Conservation (phyloP, 2,888 invertebrate species). For the Odiellus spinosus region DNA sequence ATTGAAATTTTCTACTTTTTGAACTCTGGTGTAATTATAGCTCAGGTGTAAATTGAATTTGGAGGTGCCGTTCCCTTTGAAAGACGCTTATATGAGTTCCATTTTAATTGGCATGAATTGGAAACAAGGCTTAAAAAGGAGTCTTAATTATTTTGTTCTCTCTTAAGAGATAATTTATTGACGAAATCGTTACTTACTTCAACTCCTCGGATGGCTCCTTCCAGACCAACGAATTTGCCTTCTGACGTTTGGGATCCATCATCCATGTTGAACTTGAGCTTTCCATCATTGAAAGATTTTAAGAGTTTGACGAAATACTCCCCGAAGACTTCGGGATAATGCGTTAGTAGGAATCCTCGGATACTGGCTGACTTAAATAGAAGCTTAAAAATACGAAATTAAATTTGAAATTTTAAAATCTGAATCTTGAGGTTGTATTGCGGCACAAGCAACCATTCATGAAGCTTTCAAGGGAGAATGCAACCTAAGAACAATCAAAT, state of each 20-base stretch:
- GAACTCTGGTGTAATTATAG: not conserved
- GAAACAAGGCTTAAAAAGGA: no score
- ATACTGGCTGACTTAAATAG: constrained; percentile 10
- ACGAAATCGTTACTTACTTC: constrained; percentile 5
- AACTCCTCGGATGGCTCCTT: constrained; percentile 12
- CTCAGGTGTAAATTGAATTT: not conserved
- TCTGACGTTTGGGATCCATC: constrained; percentile 8
- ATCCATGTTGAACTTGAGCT: constrained; percentile 9
- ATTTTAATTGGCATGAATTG: no score
- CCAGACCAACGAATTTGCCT: constrained; percentile 13
- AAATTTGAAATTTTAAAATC: no score
- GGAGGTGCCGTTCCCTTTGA: no score
- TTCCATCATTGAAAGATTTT: constrained; percentile 2
- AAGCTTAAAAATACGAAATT: constrained; percentile 4
- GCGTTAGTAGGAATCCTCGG: constrained; percentile 10
- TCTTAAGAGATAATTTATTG: not conserved
- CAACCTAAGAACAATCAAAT: no score
- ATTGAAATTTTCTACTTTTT: no score
- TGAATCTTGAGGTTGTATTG: no score
- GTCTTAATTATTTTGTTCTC: no score
- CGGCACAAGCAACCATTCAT: no score
- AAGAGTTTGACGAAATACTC: constrained; percentile 13
- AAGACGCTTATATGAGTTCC: no score
- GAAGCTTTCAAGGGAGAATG: no score
- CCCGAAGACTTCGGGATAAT: constrained; percentile 5